These are phyloP conservation scores for Acromyrmex charruanus DNA, from an alignment of 1,140 invertebrate genomes.

Conservation along the genomic window DNA sequence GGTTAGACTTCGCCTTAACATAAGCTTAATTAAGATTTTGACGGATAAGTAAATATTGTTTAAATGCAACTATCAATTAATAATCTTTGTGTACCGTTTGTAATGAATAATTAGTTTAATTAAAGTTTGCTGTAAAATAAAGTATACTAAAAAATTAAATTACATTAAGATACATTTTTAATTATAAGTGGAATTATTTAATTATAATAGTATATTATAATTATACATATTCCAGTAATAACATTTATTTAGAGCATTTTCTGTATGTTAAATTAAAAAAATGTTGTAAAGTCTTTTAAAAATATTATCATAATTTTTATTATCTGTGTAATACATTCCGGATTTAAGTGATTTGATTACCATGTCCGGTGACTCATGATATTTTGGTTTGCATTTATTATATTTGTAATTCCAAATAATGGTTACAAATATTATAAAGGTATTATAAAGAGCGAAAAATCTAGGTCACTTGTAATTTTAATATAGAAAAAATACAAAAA, in stretches of 20 bases:
- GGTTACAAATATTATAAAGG: too few relatives aligned
- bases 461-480: too few relatives aligned
- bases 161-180: background rate
- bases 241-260: background rate
- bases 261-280: background rate
- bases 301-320: background rate
- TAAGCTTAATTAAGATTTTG: conserved; percentile 70
- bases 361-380: too few relatives aligned
- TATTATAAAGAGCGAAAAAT: too few relatives aligned
- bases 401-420: too few relatives aligned
- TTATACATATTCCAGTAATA: background rate
- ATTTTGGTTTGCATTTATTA: too few relatives aligned
- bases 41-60: conserved; percentile 47
- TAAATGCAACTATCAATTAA: conserved; percentile 23
- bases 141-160: background rate
- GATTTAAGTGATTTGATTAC: too few relatives aligned
- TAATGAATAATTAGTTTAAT: conserved; percentile 12
- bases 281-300: background rate
- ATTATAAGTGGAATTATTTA: background rate
- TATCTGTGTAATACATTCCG: background rate
- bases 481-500: too few relatives aligned
- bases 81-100: conserved; percentile 6
- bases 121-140: background rate
- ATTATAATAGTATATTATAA: background rate
- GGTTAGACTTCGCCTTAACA: conserved; percentile 58